Evolutionary conservation across 2,888 invertebrate species (phyloP), one percentile per base, ranked within the genome.

Genomic region (Andricus quercusramuli): DNA sequence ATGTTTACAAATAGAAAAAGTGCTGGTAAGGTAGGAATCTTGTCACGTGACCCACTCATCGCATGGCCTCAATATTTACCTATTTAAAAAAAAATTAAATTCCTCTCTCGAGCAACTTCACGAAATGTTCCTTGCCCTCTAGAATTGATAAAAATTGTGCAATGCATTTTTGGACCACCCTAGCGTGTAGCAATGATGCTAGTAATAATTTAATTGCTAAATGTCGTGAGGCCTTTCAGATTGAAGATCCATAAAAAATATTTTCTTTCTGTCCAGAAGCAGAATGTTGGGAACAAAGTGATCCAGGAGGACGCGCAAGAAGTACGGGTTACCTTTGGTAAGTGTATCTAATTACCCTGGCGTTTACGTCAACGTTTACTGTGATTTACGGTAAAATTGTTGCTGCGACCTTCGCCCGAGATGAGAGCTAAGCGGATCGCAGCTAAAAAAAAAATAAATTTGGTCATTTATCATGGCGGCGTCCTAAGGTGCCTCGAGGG

Each of bases 341-440:
- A 91, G 92, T 90, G 89, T 91, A 91, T 92, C 92, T 92, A 92
- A 91, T 92, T 92, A 92, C 90, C 89, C 86, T 88, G 89, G 89
- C 90, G 90, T 92, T 92, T 90, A 92, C 92, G 91, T 92, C 91
- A 91, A 92, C 91, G 88, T 92, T 92, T 91, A 89, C 90, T 83
- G 86, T 92, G 92, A 92, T 92, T 92, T 92, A 92, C 91, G 90
- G 86, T 90, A 86, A 91, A 92, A 92, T 92, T 92, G 92, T 90
- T 85, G 88, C 89, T 86, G 85, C 89, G 91, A 92, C 92, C 91
- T 91, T 92, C 91, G 87, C 84, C 86, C 88, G 86, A 82, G 85
- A 86, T 80, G 83, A 85, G 83, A 85, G 80, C 78, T 79, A 78
- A 82, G 78, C 83, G 80, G 80, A 56, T 79, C 83, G 83, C 79